Base-by-base conservation (phyloP, 2,113 vertebrate genomes). In the Gambusia holbrooki region DNA sequence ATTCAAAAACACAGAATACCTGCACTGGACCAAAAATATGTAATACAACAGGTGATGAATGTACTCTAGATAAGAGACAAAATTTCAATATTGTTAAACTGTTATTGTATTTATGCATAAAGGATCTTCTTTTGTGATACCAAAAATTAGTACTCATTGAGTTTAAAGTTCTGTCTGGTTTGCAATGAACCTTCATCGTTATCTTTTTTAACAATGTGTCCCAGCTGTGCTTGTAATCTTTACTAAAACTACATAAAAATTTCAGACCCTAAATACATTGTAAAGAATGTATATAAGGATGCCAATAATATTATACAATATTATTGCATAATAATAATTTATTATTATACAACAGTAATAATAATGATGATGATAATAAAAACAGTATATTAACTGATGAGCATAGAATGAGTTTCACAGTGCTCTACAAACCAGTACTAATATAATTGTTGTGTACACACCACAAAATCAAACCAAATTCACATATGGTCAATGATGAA, bases 81-180 rank as follows among this genome's bases (percentile, higher is more conserved):
- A 33, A 66, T 62, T 78, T 67, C 60, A 79, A 62, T 30, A 30
- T 29, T 40, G 66, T 88, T 28, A 54, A 22, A 73, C 33, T 62
- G 58, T 80, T 71, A 48, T 58, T 82, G 32, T 70, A 80, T 77
- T 65, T 80, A 67, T 83, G n/a, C 35, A 71, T 69, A 79, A 48
- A 81, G 37, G 86, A 33, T 66, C 10, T 32, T 92, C 78, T 84
- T 89, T 90, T 92, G 89, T 92, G 85, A 90, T 87, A 89, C 87
- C 93, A 94, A 91, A 91, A 91, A 73, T 70, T 73, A 76, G 75
- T 83, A 90, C 88, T 90, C 27, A 76, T 58, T 29, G 33, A 76
- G 51, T 77, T 68, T 74, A 51, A 89, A 89, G 87, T 90, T 93
- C 83, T 93, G 93, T 92, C 93, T 93, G 92, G 87, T 90, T 93